phyloP scores from a whole-genome alignment of 2,888 invertebrate genomes.

The Cylindroiulus punctatus region DNA sequence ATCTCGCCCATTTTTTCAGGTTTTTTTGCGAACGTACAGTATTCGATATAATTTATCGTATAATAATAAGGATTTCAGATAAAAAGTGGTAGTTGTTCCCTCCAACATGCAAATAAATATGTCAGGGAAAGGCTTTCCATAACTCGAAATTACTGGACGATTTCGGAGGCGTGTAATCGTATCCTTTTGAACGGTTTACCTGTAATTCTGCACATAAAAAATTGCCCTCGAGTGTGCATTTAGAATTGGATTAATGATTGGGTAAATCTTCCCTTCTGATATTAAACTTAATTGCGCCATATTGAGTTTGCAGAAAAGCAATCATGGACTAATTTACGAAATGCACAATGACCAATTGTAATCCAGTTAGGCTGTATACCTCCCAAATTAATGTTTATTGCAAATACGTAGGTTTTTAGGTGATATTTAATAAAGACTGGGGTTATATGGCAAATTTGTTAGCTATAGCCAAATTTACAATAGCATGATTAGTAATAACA shows the following conservation, averaged over 20 bases:
- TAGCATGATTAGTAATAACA: too few relatives aligned
- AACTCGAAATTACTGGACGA: slow-evolving; percentile 4
- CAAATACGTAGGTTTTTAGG: neutral
- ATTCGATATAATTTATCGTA: slow-evolving; percentile 29
- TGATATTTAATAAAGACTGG: too few relatives aligned
- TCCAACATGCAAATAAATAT: neutral
- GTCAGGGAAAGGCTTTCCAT: slow-evolving; percentile 10
- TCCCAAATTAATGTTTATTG: neutral
- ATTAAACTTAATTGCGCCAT: neutral
- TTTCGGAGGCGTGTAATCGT: neutral
- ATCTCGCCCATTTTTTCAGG: slow-evolving; percentile 24
- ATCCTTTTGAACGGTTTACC: neutral
- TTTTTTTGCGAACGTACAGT: neutral
- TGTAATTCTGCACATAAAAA: neutral
- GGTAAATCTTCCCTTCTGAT: neutral
- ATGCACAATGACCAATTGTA: neutral
- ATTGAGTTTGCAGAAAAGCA: neutral
- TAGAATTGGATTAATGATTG: slow-evolving; percentile 1
- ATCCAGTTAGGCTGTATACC: neutral
- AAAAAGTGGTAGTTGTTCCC: slow-evolving; percentile 19
- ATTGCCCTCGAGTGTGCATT: neutral
- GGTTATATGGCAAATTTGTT: too few relatives aligned
- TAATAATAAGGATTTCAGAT: slow-evolving; percentile 16
- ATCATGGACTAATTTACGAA: neutral
- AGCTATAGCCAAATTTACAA: too few relatives aligned